phyloP scores from a whole-genome alignment of 2,888 invertebrate genomes.

The Acleris cristana region DNA sequence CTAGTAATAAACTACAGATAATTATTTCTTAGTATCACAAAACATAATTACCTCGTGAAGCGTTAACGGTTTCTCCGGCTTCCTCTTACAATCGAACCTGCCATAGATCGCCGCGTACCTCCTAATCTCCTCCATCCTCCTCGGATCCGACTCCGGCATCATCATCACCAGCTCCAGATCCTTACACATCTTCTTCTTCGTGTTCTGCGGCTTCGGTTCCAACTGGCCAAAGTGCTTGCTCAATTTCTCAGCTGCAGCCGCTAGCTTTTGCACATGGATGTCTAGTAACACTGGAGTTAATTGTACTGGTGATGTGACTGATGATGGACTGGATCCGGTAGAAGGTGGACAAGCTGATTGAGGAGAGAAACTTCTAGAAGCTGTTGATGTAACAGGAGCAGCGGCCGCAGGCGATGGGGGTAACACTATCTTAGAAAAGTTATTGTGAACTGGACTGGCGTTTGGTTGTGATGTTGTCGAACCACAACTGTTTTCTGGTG shows the following conservation, averaged over 20 bases:
- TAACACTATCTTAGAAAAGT: slow-evolving; percentile 75
- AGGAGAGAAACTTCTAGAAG: slow-evolving; percentile 71
- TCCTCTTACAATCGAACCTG: slow-evolving; percentile 97
- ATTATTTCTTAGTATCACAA: background rate
- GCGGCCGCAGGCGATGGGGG: slow-evolving; percentile 77
- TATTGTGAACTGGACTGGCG: slow-evolving; percentile 71
- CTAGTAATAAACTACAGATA: no score
- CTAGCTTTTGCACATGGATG: slow-evolving; percentile 92
- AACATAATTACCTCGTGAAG: slow-evolving; percentile 91
- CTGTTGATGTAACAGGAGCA: slow-evolving; percentile 69
- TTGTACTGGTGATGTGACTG: slow-evolving; percentile 85
- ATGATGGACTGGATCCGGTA: slow-evolving; percentile 84
- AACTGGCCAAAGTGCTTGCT: slow-evolving; percentile 92
- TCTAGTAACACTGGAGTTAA: slow-evolving; percentile 91
- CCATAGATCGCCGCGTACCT: slow-evolving; percentile 99
- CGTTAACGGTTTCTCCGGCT: slow-evolving; percentile 97
- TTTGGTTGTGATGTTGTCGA: slow-evolving; percentile 73
- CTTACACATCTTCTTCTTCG: slow-evolving; percentile 96
- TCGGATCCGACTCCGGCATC: slow-evolving; percentile 94
- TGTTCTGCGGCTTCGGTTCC: slow-evolving; percentile 95
- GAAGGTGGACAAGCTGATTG: slow-evolving; percentile 79
- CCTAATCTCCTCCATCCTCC: slow-evolving; percentile 95
- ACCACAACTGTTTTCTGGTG: slow-evolving; percentile 78
- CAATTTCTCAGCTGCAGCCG: slow-evolving; percentile 92
- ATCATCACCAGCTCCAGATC: slow-evolving; percentile 96